A percentile compares a stretch with the other conserved stretches of the same genome.
These are phyloP conservation scores for Ectropis crepuscularia DNA, from an alignment of 2,888 invertebrate species.

Conservation along the genomic window DNA sequence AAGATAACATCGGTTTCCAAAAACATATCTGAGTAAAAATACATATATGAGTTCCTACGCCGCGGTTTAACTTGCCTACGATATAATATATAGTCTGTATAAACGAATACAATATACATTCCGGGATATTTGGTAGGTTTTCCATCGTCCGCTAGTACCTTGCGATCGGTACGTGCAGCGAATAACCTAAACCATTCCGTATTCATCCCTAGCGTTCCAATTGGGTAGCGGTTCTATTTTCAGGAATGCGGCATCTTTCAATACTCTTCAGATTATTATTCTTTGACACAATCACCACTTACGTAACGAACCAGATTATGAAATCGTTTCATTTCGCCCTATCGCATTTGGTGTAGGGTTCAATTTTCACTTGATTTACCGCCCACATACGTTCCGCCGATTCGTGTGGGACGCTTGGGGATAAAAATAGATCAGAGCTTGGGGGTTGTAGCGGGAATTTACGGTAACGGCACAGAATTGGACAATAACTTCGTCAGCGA, in stretches of 20 bases:
- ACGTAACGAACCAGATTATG: slow-evolving; percentile 15
- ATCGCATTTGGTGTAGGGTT: slow-evolving; percentile 30
- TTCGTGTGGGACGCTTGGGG: slow-evolving; percentile 39
- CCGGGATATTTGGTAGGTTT: slow-evolving; percentile 6
- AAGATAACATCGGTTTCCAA: no score
- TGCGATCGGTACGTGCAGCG: slow-evolving; percentile 15
- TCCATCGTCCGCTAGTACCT: slow-evolving; percentile 14
- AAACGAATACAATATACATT: not conserved
- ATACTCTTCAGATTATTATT: slow-evolving; percentile 23
- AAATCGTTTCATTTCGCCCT: slow-evolving; percentile 22
- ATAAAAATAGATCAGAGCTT: slow-evolving; percentile 47
- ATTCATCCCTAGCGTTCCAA: slow-evolving; percentile 17
- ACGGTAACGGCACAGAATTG: slow-evolving; percentile 42
- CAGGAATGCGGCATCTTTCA: slow-evolving; percentile 23
- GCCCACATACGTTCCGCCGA: slow-evolving; percentile 24
- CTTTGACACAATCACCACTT: slow-evolving; percentile 35
- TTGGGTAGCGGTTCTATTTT: slow-evolving; percentile 21
- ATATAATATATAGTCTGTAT: no score
- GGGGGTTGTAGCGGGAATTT: slow-evolving; percentile 45
- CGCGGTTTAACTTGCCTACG: no score
- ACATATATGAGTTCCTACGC: no score
- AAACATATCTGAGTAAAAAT: no score
- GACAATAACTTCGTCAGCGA: slow-evolving; percentile 45
- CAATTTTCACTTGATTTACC: slow-evolving; percentile 31
- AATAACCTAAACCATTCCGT: slow-evolving; percentile 16